Base-by-base conservation (phyloP, 2,888 invertebrate genomes). In the Orthosia incerta region DNA sequence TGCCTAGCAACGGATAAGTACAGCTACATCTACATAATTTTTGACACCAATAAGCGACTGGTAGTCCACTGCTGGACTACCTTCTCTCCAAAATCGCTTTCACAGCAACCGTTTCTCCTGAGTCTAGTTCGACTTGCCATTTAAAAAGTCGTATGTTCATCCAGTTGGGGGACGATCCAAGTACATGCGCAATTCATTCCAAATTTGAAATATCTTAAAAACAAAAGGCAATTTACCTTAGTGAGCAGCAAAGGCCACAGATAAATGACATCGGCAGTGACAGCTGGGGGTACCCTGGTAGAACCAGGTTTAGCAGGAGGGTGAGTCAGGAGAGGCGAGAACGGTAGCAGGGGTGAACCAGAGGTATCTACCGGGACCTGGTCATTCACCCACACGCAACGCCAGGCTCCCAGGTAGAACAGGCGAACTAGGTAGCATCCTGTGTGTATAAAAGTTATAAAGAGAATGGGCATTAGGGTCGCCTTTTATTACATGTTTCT, bases 351-450 rank as follows among this genome's bases (percentile, higher is more conserved):
- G 0, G 96, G 96, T 1, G 93, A 80, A 3, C 91, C 94, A 0
- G 89, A 90, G 0, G 93, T 93, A 31, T 96, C 95, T 3, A 96
- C n/a, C n/a, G n/a, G n/a, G n/a, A n/a, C 94, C 76, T 92, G 93
- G 48, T 96, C 96, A 71, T 89, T 94, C 26, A 96, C 96, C 96
- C 95, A 96, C 2, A 96, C 90, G 75, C 95, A 95, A 0, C 96
- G 91, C 96, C 96, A 96, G 0, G 93, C 90, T 0, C 96, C 96
- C 3, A 96, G 87, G 87, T 93, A 92, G 88, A 89, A 96, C 0
- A 96, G 88, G 0, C 96, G 93, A 23, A 96, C 95, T 13, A 96
- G 90, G 78, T 96, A 96, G 78, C 96, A 96, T 2, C 96, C 96
- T 96, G 86, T 11, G 15, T 26, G 18, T 15, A 60, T 45, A 51